Evolutionary conservation across 2,888 invertebrate genomes (phyloP).

Genomic region (Zygogramma bicolorata): DNA sequence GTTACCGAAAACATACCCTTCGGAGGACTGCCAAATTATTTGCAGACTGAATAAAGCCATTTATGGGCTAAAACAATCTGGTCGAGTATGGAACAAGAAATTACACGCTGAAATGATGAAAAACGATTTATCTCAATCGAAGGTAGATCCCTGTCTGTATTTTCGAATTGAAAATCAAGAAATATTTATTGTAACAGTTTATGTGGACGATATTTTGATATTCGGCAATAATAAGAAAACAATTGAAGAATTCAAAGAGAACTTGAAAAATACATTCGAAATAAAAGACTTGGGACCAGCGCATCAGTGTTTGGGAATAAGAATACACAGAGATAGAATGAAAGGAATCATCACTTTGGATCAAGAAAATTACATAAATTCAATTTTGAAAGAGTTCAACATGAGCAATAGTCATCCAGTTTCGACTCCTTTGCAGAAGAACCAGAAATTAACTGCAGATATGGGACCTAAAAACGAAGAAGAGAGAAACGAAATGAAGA

Average conservation of each 20-base stretch:
- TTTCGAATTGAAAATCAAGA: background rate
- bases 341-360: constrained; percentile 20
- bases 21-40: background rate
- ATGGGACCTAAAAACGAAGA: background rate
- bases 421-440: constrained; percentile 11
- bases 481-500: background rate
- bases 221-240: background rate
- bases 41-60: no score
- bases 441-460: constrained; percentile 10
- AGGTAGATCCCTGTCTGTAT: constrained; percentile 1
- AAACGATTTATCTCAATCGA: background rate
- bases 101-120: background rate
- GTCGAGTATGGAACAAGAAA: constrained; percentile 12
- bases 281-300: constrained; percentile 29
- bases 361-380: constrained; percentile 17
- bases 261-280: constrained; percentile 18
- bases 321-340: constrained; percentile 22
- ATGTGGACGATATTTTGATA: constrained; percentile 1
- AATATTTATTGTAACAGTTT: constrained; percentile 4
- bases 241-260: constrained; percentile 2
- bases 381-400: constrained; percentile 14
- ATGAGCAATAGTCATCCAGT: constrained; percentile 20
- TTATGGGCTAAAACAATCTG: no score
- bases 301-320: constrained; percentile 21
- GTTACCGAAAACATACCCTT: background rate